Evolutionary conservation across 2,888 invertebrate genomes (phyloP).

Genomic region (Catotricha subobsoleta): DNA sequence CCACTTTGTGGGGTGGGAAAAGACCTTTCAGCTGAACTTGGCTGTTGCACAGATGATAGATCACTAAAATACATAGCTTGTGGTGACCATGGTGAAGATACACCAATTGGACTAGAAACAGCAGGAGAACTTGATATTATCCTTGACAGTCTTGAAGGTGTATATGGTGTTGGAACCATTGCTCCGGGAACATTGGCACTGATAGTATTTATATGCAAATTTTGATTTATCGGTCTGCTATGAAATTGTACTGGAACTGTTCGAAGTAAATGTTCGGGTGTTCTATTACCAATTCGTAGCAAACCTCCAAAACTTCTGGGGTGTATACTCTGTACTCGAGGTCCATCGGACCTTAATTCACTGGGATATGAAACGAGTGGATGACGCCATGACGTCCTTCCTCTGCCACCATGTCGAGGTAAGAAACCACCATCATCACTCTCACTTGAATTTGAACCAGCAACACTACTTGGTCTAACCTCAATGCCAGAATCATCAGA

Average conservation of each 20-base stretch:
- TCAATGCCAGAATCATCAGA: constrained; percentile 23
- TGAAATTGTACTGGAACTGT: constrained; percentile 14
- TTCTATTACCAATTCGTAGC: constrained; percentile 10
- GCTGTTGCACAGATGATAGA: constrained; percentile 67
- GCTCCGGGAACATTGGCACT: constrained; percentile 16
- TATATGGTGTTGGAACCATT: constrained; percentile 22
- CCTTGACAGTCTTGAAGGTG: constrained; percentile 31
- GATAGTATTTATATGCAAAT: constrained; percentile 26
- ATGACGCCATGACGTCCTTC: constrained; percentile 43
- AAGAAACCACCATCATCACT: constrained; percentile 77
- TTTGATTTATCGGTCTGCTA: constrained; percentile 23
- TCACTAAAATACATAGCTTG: constrained; percentile 54
- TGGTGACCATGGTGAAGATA: constrained; percentile 45
- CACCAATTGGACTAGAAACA: constrained; percentile 35
- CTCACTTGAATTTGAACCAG: constrained; percentile 37
- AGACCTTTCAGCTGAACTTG: constrained; percentile 62
- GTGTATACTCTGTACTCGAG: constrained; percentile 14
- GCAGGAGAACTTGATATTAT: constrained; percentile 50
- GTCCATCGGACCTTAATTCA: constrained; percentile 45
- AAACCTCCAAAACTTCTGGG: constrained; percentile 30
- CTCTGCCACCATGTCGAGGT: constrained; percentile 36
- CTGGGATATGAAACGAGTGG: constrained; percentile 47
- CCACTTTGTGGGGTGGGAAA: constrained; percentile 56
- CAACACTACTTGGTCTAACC: constrained; percentile 34
- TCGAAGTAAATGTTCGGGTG: constrained; percentile 15